phyloP scores from a whole-genome alignment of 2,797 vertebrate species.

The Pseudomugil gertrudae region DNA sequence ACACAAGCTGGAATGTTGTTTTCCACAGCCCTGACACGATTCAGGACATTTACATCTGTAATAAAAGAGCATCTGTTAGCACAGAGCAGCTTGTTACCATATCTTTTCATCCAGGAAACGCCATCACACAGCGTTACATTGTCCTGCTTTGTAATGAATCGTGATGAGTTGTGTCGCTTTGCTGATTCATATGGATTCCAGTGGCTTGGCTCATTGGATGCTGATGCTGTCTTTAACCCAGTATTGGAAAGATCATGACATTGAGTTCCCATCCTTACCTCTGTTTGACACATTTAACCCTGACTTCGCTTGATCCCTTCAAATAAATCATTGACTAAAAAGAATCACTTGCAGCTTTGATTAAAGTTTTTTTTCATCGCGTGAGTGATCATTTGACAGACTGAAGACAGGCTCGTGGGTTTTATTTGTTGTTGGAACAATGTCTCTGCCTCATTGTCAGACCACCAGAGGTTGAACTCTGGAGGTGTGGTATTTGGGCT shows the following conservation, averaged over 20 bases:
- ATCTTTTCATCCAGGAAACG: constrained; percentile 25
- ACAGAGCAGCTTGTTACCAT: constrained; percentile 24
- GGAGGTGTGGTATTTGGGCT: constrained; percentile 67
- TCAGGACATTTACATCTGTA: constrained; percentile 1
- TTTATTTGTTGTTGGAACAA: constrained; percentile 3
- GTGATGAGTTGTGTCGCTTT: constrained; percentile 28
- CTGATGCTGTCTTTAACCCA: constrained; percentile 20
- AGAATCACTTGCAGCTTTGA: constrained; percentile 4
- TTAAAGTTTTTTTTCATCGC: neutral
- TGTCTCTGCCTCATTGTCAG: constrained; percentile 40
- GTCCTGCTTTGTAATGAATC: constrained; percentile 37
- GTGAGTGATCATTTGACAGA: neutral
- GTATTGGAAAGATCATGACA: constrained; percentile 17
- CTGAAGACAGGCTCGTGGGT: neutral
- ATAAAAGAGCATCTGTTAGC: constrained; percentile 16
- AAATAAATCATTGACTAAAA: constrained; percentile 1
- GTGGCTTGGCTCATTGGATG: constrained; percentile 12
- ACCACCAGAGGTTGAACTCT: constrained; percentile 65
- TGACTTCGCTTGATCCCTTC: neutral
- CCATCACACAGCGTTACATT: constrained; percentile 46
- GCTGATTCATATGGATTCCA: constrained; percentile 39
- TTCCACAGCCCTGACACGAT: constrained; percentile 15
- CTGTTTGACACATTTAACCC: neutral
- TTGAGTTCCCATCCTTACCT: neutral
- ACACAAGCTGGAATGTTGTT: constrained; percentile 32